Evolutionary conservation across 2,797 vertebrate genomes (phyloP), one percentile per base, ranked within the genome.

Genomic region (Characodon lateralis): DNA sequence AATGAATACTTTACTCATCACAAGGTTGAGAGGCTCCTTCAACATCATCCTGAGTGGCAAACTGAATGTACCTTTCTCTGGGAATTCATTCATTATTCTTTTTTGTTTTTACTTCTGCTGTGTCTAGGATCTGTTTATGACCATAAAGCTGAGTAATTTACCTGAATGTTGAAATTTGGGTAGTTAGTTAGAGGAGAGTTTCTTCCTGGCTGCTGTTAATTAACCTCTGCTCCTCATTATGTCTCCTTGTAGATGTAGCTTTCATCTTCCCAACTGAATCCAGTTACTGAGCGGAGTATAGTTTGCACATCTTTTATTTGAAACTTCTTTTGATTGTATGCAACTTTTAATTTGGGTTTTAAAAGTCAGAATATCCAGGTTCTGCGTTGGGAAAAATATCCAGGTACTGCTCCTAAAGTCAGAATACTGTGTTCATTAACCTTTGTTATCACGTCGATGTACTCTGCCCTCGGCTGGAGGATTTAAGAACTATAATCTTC

Each of bases 1-100:
- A 83, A 94, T 94, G 71, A 94, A 95, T 95, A 91, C 95, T 95
- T 95, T 93, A 94, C 91, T 81, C 80, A 77, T 88, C 89, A 79
- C 82, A 72, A 70, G 88, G 71, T 81, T 73, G 66, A 76, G 83
- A 78, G 79, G 35, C 83, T 72, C 41, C 84, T 75, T 35, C 82
- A 71, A 28, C 80, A 53, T 55, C 83, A 63, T 70, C 78, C 78
- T 66, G 51, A 35, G 31, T 63, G 43, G n/a, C 53, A 61, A 70
- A 74, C 72, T 22, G n/a, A 58, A 20, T 51, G 22, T 50, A 70
- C 82, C 48, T 82, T 66, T 65, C 22, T 76, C 41, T 56, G 46
- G 73, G 14, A 58, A 22, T 73, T 55, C 50, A 24, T 71, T 63
- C 16, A 51, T 73, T 53, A 51, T 70, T 72, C 5, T 22, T 75